Evolutionary conservation across 2,797 vertebrate genomes (phyloP).

Genomic region (Simalia tracyae): DNA sequence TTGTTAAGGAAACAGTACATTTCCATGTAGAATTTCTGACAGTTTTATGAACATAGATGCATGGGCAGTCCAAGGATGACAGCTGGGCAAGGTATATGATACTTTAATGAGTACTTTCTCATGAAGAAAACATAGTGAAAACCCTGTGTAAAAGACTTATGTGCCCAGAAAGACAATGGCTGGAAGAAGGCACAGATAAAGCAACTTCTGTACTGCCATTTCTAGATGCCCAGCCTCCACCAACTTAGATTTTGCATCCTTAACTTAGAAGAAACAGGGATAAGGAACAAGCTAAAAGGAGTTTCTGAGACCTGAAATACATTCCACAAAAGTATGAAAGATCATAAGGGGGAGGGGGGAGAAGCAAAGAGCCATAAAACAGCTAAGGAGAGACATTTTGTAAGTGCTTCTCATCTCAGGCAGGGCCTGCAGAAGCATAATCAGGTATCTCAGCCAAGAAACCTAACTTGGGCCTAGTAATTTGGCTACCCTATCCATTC

Average conservation of each 20-base stretch:
- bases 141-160: slow-evolving; percentile 1
- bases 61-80: not conserved
- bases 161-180: not conserved
- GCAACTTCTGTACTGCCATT: not conserved
- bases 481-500: not conserved
- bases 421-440: not conserved
- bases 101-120: slow-evolving; percentile 1
- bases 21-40: slow-evolving; percentile 27
- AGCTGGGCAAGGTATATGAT: not conserved
- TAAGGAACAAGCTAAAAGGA: not conserved
- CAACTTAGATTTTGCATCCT: not conserved
- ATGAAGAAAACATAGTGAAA: not conserved
- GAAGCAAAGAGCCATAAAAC: not conserved
- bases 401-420: not conserved
- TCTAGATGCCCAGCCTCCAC: not conserved
- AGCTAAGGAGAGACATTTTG: not conserved
- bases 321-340: slow-evolving; percentile 11
- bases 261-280: not conserved
- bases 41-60: slow-evolving; percentile 18
- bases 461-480: not conserved
- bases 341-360: not conserved
- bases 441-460: not conserved
- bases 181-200: slow-evolving; percentile 1
- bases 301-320: rapidly evolving
- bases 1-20: not conserved